Evolutionary conservation across 2,113 vertebrate genomes (phyloP), one percentile per base, ranked within the genome.

Genomic region (Bothrops jararaca): DNA sequence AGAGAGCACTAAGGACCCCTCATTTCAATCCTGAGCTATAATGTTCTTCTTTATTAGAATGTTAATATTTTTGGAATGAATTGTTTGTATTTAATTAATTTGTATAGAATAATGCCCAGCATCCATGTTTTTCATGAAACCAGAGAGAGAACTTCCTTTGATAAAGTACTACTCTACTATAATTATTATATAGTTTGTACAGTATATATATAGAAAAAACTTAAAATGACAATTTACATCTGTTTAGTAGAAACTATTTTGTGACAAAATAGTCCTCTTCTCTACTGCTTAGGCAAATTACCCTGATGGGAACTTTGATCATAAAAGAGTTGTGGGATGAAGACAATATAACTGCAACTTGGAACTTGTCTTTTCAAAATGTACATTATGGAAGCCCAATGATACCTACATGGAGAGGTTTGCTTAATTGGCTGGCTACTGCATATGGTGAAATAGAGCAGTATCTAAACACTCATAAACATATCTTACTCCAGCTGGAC

Each of bases 401-500:
- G 7, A 93, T 87, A 64, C 92, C 50, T 0, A 0, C 0, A 90
- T 7, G 60, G 45, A 58, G 53, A 93, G 48, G 22, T 50, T 94
- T 91, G 86, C 85, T 91, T 93, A 94, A 93, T 92, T 93, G 50
- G 94, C 95, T 94, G 93, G 88, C 52, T 92, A 92, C 89, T 91
- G 90, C 29, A 85, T 85, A 60, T 87, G 50, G 91, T 93, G 93
- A 95, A 94, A 95, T 92, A 18, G 56, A 93, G 86, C 90, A 91
- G 87, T 85, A 93, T 45, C 34, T n/a, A 88, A 92, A 74, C 85
- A 15, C 22, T 96, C 90, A 91, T 93, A 93, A 96, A 92, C 88
- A 92, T 93, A 29, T 1, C 93, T 95, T 94, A 91, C 91, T 96
- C 89, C 64, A 94, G 94, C 74, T 95, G 93, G 92, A 90, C 86